Percentiles rank a stretch among this genome's conserved stretches.
These are phyloP conservation scores for Ditylenchus dipsaci DNA, from an alignment of 1,140 invertebrate species.

Conservation along the genomic window DNA sequence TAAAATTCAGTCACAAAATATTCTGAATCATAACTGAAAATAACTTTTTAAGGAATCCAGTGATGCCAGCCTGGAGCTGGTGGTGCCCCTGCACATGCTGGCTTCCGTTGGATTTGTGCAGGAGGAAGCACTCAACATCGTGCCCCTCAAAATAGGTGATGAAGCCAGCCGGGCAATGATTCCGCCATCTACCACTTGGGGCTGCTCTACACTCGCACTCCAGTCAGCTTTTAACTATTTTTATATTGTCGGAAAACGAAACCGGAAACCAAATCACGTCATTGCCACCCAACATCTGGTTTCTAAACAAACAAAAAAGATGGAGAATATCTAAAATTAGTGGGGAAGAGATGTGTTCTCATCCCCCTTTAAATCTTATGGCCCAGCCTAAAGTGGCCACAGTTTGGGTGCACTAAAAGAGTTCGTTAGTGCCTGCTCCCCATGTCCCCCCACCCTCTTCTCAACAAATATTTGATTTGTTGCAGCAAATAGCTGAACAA, in stretches of 20 bases:
- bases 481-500: conserved; percentile 39
- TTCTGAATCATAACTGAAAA: no score
- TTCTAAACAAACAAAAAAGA: no score
- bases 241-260: not conserved
- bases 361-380: not conserved
- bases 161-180: not conserved
- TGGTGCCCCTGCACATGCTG: conserved; percentile 41
- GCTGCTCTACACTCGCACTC: conserved; percentile 39
- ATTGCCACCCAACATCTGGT: not conserved
- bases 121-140: conserved; percentile 35
- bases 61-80: conserved; percentile 10
- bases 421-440: no score
- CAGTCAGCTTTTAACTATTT: conserved; percentile 6
- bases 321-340: no score
- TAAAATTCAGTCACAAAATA: no score
- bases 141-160: conserved; percentile 36
- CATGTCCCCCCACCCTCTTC: no score
- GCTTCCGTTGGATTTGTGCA: conserved; percentile 40
- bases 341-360: not conserved
- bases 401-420: no score
- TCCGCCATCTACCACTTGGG: conserved; percentile 31
- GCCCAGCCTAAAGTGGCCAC: not conserved
- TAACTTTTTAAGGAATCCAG: not conserved
- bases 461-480: not conserved
- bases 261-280: not conserved